phyloP scores from a whole-genome alignment of 2,113 vertebrate genomes.

The Lucifuga dentata region DNA sequence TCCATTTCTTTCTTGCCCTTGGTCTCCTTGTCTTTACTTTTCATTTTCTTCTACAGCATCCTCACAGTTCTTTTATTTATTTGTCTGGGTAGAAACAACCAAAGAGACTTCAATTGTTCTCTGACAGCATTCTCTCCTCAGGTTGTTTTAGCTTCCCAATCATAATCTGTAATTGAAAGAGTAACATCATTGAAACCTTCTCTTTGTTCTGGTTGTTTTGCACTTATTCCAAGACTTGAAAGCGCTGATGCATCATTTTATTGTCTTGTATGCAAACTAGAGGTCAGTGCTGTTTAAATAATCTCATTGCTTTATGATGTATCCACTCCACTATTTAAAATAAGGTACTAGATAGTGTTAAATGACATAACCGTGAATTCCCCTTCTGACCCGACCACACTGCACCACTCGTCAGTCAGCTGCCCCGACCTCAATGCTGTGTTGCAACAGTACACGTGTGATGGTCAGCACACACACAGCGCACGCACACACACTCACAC shows the following conservation, averaged over 20 bases:
- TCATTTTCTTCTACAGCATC: background rate
- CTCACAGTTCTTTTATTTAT: slow-evolving; percentile 2
- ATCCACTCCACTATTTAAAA: background rate
- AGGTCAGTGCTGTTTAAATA: slow-evolving; percentile 13
- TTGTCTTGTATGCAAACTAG: slow-evolving; percentile 1
- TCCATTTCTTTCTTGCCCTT: too few relatives aligned
- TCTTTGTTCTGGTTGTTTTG: slow-evolving; percentile 39
- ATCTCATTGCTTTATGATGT: background rate
- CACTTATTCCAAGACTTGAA: slow-evolving; percentile 60
- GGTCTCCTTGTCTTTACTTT: slow-evolving; percentile 9
- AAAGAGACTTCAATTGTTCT: slow-evolving; percentile 55
- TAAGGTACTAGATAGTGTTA: background rate
- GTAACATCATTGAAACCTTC: slow-evolving; percentile 2
- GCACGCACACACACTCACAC: too few relatives aligned
- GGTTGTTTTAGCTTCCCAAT: slow-evolving; percentile 23
- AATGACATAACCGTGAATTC: background rate
- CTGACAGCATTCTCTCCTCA: slow-evolving; percentile 9
- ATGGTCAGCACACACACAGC: too few relatives aligned
- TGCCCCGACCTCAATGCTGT: slow-evolving; percentile 30
- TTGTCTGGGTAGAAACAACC: slow-evolving; percentile 47
- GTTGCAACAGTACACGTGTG: background rate
- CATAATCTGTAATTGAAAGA: slow-evolving; percentile 1
- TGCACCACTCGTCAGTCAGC: slow-evolving; percentile 36
- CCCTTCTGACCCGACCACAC: slow-evolving; percentile 12
- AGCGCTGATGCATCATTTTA: slow-evolving; percentile 3